Evolutionary conservation across 2,888 invertebrate genomes (phyloP), one percentile per base, ranked within the genome.

Genomic region (Penaeus monodon): DNA sequence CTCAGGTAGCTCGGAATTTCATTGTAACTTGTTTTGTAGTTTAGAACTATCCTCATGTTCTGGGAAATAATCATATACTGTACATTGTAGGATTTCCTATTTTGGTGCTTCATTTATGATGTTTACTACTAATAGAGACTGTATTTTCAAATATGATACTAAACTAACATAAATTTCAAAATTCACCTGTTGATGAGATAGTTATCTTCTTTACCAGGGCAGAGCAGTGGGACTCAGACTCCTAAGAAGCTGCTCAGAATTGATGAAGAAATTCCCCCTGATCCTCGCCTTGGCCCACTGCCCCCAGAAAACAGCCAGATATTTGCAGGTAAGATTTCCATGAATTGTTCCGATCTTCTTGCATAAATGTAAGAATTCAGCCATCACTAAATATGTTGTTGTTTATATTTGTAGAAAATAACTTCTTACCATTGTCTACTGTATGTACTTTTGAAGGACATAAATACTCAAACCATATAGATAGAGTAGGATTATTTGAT

Each of bases 201-300:
- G 57, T 57, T 57, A 57, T 17, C 17, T 17, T 57, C 57, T 38
- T 29, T 49, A n/a, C n/a, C 82, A 88, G 85, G 86, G 57, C 80
- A 70, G 29, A 76, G 38, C 27, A 82, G 85, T 24, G 77, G 80
- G 22, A 49, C 85, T n/a, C 77, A 74, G 85, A 79, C 82, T 2
- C 79, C 79, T 1, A 64, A 68, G 73, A 88, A 85, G 44, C 33
- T 64, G 27, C 63, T 76, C 24, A 79, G 74, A 70, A 57, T 85
- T 63, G 89, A 84, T n/a, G 88, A 88, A 27, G 85, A 79, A 22
- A 29, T 66, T 14, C 85, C 85, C 3, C 63, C 68, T 20, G 86
- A 89, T 66, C 86, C 89, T 20, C 63, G 70, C 29, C 80, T 89
- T 68, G 89, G 89, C n/a, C 88, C 89, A 20, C 79, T 89, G 29